phyloP scores from a whole-genome alignment of 2,113 vertebrate species.

The Vombatus ursinus region DNA sequence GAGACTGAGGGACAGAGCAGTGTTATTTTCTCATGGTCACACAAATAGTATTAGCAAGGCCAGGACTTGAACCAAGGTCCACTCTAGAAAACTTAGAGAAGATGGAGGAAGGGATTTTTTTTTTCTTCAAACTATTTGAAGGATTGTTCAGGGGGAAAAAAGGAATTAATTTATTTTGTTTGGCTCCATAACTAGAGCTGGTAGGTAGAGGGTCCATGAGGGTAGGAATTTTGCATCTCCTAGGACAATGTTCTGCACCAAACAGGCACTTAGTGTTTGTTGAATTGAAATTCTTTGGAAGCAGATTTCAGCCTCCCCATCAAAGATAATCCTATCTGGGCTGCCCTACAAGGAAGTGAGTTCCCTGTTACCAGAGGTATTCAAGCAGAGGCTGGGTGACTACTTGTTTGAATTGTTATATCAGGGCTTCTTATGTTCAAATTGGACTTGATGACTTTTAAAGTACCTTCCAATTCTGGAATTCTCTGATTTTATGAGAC shows the following conservation, averaged over 20 bases:
- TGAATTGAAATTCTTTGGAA: neutral
- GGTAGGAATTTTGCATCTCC: neutral
- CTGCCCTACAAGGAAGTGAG: neutral
- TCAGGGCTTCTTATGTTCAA: neutral
- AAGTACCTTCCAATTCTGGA: neutral
- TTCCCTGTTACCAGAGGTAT: neutral
- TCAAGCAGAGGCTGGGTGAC: neutral
- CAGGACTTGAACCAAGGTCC: too few species aligned
- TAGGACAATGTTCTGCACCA: neutral
- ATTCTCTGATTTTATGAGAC: neutral
- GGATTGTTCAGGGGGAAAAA: neutral
- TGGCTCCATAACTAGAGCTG: neutral
- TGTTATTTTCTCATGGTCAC: rapidly evolving
- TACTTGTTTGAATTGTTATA: neutral
- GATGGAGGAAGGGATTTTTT: neutral
- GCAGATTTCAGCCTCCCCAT: neutral
- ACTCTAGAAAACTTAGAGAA: neutral
- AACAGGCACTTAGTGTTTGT: neutral
- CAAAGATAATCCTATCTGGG: neutral
- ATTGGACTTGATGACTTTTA: neutral
- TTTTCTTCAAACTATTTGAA: neutral
- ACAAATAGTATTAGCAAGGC: rapidly evolving
- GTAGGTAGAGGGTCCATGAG: neutral
- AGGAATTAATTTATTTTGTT: neutral
- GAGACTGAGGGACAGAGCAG: neutral